A percentile compares a stretch with the other conserved stretches of the same genome.
Evolutionary conservation across 2,113 vertebrate genomes (phyloP).

Genomic region (Oncorhynchus keta): DNA sequence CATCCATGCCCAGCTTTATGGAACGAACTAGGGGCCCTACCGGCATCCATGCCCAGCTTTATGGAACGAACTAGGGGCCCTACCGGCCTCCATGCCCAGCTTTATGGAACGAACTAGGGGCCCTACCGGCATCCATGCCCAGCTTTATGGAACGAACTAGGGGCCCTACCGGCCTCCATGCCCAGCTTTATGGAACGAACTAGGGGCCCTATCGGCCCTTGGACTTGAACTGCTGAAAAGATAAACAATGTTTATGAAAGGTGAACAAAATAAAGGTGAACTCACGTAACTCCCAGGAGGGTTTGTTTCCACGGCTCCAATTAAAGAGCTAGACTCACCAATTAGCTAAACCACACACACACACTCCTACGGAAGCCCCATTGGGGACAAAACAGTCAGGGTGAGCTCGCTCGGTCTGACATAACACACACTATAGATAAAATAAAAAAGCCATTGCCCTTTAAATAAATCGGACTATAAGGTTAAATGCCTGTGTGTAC

Average conservation of each 20-base stretch:
- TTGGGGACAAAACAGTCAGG: constrained; percentile 44
- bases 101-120: too few species aligned
- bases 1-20: too few species aligned
- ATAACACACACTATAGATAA: constrained; percentile 28
- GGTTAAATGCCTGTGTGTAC: constrained; percentile 42
- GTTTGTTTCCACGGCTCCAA: constrained; percentile 67
- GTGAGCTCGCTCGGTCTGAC: constrained; percentile 28
- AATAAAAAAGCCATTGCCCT: not conserved
- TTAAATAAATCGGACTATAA: constrained; percentile 42
- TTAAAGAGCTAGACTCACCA: constrained; percentile 69
- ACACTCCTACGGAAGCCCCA: constrained; percentile 54
- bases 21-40: too few species aligned
- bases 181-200: constrained; percentile 21
- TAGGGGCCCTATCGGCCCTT: constrained; percentile 32
- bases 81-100: constrained; percentile 2
- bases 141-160: too few species aligned
- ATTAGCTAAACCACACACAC: constrained; percentile 69
- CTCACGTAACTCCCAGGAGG: constrained; percentile 60
- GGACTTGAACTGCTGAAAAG: not conserved
- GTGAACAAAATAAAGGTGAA: constrained; percentile 63
- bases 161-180: not conserved
- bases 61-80: constrained; percentile 33
- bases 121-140: too few species aligned
- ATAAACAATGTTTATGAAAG: constrained; percentile 37
- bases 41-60: not conserved